phyloP scores from a whole-genome alignment of 1,140 invertebrate genomes.

The Aradophagus sp. region DNA sequence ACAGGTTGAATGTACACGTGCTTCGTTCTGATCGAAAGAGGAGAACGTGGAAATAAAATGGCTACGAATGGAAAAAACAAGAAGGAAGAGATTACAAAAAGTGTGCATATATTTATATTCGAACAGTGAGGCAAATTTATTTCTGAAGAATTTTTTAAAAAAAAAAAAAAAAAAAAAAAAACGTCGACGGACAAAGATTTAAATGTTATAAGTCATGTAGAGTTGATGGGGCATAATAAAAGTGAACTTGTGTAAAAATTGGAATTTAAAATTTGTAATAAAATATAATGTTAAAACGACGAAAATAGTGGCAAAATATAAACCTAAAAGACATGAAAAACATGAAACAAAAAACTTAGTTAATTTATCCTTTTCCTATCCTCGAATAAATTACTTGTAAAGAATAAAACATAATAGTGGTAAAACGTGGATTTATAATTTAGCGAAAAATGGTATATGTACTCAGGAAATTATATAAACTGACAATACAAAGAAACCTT shows the following conservation, averaged over 20 bases:
- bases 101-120: slow-evolving; percentile 5
- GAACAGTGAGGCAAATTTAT: slow-evolving; percentile 18
- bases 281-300: too few relatives aligned
- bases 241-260: too few relatives aligned
- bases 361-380: too few relatives aligned
- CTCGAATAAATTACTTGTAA: too few relatives aligned
- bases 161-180: too few relatives aligned
- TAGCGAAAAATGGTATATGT: not conserved
- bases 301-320: too few relatives aligned
- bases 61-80: slow-evolving; percentile 16
- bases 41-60: slow-evolving; percentile 39
- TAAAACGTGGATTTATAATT: too few relatives aligned
- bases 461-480: slow-evolving; percentile 15
- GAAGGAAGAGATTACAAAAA: slow-evolving; percentile 12
- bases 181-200: slow-evolving; percentile 2
- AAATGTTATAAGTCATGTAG: slow-evolving; percentile 12
- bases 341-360: too few relatives aligned
- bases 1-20: slow-evolving; percentile 58
- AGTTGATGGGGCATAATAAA: slow-evolving; percentile 18
- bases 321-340: too few relatives aligned
- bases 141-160: slow-evolving; percentile 18
- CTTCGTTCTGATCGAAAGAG: slow-evolving; percentile 38
- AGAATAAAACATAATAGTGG: too few relatives aligned
- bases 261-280: too few relatives aligned
- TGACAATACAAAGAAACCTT: slow-evolving; percentile 8